Evolutionary conservation across 2,797 vertebrate species (phyloP).

Genomic region (Kryptolebias ocellatus): DNA sequence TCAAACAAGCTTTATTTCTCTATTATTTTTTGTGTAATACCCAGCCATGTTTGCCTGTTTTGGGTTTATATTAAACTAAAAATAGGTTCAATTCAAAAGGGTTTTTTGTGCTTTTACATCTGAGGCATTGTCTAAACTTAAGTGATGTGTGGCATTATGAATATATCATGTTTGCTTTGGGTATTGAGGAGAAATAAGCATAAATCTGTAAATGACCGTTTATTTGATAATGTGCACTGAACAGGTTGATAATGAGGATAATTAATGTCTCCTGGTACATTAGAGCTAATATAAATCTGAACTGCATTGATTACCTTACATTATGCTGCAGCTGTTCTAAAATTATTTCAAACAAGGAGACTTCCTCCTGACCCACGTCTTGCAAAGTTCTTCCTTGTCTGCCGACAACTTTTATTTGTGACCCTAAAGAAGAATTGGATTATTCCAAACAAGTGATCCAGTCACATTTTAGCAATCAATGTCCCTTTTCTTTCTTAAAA

Average conservation of each 20-base stretch:
- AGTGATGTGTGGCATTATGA: no score
- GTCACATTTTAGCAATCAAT: conserved; percentile 25
- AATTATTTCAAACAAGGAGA: conserved; percentile 1
- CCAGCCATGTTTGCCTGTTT: no score
- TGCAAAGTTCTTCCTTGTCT: background rate
- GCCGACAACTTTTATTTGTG: conserved; percentile 5
- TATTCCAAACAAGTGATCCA: conserved; percentile 6
- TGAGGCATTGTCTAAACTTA: no score
- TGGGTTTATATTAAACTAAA: no score
- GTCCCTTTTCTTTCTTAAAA: conserved; percentile 21
- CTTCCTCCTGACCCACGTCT: background rate
- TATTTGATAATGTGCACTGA: no score
- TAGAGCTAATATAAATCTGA: conserved; percentile 10
- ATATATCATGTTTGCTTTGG: no score
- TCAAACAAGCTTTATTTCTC: no score
- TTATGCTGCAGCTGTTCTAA: conserved; percentile 1
- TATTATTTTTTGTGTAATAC: no score
- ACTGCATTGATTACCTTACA: conserved; percentile 6
- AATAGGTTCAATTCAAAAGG: no score
- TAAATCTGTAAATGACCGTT: background rate
- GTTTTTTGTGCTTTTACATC: no score
- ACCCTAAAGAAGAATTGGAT: background rate
- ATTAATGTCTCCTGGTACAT: conserved; percentile 14
- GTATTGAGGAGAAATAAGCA: no score
- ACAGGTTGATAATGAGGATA: background rate